phyloP scores from a whole-genome alignment of 2,888 invertebrate genomes.

The Apodemia hepburni region DNA sequence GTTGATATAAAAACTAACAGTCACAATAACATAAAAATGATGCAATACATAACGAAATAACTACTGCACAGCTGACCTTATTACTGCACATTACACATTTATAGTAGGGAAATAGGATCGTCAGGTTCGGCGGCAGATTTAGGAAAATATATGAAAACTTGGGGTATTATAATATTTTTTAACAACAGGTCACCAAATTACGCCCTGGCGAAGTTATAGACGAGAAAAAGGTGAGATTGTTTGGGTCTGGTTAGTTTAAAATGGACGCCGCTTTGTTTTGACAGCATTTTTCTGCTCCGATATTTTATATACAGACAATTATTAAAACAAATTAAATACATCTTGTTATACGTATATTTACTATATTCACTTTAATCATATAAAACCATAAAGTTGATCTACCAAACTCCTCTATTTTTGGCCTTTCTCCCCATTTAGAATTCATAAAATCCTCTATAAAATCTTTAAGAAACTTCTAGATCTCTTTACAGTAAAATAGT shows the following conservation, averaged over 20 bases:
- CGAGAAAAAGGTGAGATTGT: constrained; percentile 93
- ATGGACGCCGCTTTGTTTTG: constrained; percentile 76
- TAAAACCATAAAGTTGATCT: background rate
- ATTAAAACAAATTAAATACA: constrained; percentile 7
- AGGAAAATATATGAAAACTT: constrained; percentile 42
- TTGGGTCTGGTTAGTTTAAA: constrained; percentile 74
- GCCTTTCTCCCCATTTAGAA: background rate
- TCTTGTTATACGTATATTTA: background rate
- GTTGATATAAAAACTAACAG: constrained; percentile 62
- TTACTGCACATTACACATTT: constrained; percentile 59
- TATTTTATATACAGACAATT: constrained; percentile 38
- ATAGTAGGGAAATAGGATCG: constrained; percentile 41
- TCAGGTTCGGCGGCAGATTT: constrained; percentile 75
- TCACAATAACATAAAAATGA: constrained; percentile 55
- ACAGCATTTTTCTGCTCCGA: constrained; percentile 66
- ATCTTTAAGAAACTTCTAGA: background rate
- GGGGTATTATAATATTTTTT: constrained; percentile 72
- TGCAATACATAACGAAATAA: constrained; percentile 67
- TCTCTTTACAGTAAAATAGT: background rate
- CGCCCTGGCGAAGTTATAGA: constrained; percentile 96
- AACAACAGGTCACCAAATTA: constrained; percentile 90
- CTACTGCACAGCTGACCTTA: constrained; percentile 58
- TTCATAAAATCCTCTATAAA: background rate
- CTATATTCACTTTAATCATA: background rate
- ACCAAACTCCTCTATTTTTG: background rate